Percentiles rank a stretch among this genome's conserved stretches.
phyloP scores from a whole-genome alignment of 2,888 invertebrate genomes.

The Euzophera pinguis region DNA sequence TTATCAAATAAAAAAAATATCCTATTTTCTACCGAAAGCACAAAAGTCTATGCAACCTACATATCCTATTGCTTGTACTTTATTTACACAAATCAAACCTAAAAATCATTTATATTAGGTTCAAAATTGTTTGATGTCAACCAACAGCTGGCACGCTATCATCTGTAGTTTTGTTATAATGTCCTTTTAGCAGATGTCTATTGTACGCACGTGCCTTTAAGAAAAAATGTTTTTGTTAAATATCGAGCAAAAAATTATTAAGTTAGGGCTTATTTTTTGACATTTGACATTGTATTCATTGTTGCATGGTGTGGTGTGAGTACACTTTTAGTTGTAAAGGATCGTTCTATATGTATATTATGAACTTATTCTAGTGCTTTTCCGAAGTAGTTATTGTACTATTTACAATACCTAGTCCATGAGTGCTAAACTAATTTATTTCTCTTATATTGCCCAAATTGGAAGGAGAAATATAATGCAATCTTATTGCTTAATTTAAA shows the following conservation, averaged over 20 bases:
- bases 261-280: neutral
- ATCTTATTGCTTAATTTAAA: no score
- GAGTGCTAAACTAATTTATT: no score
- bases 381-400: no score
- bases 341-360: neutral
- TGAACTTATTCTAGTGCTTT: no score
- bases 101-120: neutral
- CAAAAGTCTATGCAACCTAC: neutral
- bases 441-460: no score
- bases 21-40: neutral
- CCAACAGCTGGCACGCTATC: conserved; percentile 1
- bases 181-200: neutral
- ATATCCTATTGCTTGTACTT: neutral
- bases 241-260: neutral
- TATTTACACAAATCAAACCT: neutral
- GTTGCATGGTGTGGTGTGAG: neutral
- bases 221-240: neutral
- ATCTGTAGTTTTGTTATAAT: neutral
- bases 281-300: neutral
- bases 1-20: neutral
- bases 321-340: neutral
- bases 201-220: neutral
- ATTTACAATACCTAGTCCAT: no score
- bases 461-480: no score
- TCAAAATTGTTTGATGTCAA: neutral